Conservation (phyloP, 2,888 invertebrate species). For the Amphipoea lucens region DNA sequence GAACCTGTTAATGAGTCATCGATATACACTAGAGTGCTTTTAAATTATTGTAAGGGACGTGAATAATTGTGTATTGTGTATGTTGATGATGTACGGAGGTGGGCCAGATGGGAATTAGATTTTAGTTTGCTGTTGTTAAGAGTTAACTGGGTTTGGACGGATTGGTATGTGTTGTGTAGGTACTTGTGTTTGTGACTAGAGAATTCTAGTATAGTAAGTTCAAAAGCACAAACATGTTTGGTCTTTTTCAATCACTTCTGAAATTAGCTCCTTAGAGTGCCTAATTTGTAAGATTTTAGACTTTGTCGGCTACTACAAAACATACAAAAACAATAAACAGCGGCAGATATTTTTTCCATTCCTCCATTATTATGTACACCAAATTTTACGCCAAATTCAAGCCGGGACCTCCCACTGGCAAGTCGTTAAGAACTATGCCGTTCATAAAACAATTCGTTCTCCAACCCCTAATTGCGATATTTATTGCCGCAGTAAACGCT, state of each 20-base stretch:
- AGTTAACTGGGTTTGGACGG: conserved; percentile 34
- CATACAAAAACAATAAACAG: conserved; percentile 19
- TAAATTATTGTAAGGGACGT: conserved; percentile 70
- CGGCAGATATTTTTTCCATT: conserved; percentile 20
- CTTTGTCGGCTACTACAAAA: background rate
- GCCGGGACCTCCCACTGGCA: conserved; percentile 59
- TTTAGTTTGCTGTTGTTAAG: conserved; percentile 42
- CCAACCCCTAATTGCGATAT: conserved; percentile 79
- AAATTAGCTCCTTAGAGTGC: background rate
- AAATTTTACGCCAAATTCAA: conserved; percentile 56
- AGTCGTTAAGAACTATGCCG: conserved; percentile 66
- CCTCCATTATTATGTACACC: conserved; percentile 39
- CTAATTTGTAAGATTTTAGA: background rate
- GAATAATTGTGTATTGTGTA: conserved; percentile 64
- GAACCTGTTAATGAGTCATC: conserved; percentile 76
- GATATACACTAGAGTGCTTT: conserved; percentile 68
- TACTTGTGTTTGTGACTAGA: background rate
- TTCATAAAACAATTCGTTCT: conserved; percentile 74
- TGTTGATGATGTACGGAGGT: conserved; percentile 55
- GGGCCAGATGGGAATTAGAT: conserved; percentile 61
- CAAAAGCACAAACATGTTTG: too few species aligned
- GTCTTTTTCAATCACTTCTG: background rate
- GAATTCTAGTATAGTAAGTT: background rate
- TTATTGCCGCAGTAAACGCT: conserved; percentile 78
- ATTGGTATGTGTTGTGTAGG: conserved; percentile 9